phyloP scores from a whole-genome alignment of 2,888 invertebrate species.

The Alsophila aescularia region DNA sequence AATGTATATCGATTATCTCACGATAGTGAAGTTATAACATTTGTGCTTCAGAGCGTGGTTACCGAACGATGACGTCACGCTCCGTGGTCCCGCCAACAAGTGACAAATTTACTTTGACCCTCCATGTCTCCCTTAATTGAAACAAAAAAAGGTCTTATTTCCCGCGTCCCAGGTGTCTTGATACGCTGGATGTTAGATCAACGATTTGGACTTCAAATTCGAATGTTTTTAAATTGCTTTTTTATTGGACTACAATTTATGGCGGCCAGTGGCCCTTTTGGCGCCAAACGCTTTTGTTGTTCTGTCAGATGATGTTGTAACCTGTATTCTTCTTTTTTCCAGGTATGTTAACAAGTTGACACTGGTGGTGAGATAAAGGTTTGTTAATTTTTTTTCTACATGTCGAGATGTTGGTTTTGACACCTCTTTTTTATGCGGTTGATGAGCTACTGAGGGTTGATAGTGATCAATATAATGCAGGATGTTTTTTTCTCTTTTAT shows the following conservation, averaged over 20 bases:
- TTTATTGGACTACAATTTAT: conserved; percentile 81
- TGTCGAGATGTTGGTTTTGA: not conserved
- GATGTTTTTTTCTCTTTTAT: too few relatives aligned
- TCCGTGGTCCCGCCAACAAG: conserved; percentile 54
- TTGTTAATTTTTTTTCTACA: conserved; percentile 16
- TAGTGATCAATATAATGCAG: too few relatives aligned
- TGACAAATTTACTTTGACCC: conserved; percentile 46
- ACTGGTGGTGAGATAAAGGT: conserved; percentile 32
- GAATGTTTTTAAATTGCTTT: conserved; percentile 80
- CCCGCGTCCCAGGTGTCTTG: conserved; percentile 39
- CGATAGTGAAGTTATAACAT: conserved; percentile 44
- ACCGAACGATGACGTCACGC: conserved; percentile 80
- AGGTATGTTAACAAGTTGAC: conserved; percentile 41
- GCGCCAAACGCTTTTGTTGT: conserved; percentile 59
- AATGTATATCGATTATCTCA: conserved; percentile 40
- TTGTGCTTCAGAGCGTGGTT: conserved; percentile 72
- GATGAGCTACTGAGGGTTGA: not conserved
- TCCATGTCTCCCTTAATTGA: conserved; percentile 41
- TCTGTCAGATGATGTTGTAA: conserved; percentile 39
- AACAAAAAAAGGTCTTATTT: conserved; percentile 39
- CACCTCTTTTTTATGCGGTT: conserved; percentile 7
- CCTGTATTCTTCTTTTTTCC: conserved; percentile 37
- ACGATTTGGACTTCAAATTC: conserved; percentile 62
- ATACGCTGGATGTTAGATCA: conserved; percentile 46
- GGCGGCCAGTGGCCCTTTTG: conserved; percentile 65